Evolutionary conservation across 2,797 vertebrate species (phyloP), one percentile per base, ranked within the genome.

Genomic region (Sebastes taczanowskii): DNA sequence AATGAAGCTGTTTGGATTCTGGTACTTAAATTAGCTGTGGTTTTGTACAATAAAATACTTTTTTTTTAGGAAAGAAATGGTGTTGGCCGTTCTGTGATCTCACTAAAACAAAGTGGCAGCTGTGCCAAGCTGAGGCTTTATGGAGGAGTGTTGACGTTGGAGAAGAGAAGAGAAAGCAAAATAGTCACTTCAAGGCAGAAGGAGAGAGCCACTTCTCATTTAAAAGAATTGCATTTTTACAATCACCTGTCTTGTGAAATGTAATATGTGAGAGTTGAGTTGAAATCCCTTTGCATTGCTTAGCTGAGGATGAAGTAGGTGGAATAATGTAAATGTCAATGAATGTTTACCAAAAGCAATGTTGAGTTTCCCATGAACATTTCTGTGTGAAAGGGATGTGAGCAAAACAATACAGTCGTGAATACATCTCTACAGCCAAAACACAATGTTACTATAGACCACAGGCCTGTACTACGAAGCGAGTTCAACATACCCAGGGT

Each of bases 101-200:
- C 27, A 9, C n/a, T 11, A 14, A 70, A 85, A 75, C 66, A 63
- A 74, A 74, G 78, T 18, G 9, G n/a, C 69, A 80, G 82, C 49
- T 80, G 80, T 77, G 64, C 46, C 10, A 25, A 23, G 18, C 52
- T 10, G 27, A 62, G 46, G 8, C 49, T 73, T 66, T 70, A 60
- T 74, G 10, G 30, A 53, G 34, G 11, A 29, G 11, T 6, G 38
- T 4, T 29, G 7, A 29, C 18, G n/a, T 18, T 25, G 11, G 32
- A 34, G 25, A 29, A 18, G 14, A 59, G 25, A 59, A 27, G 42
- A 64, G 30, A 59, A 27, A 71, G n/a, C 20, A 42, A 65, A 77
- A 23, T 30, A 53, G 22, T 49, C 25, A 52, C 20, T 65, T 29
- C 29, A 20, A 63, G 34, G 53, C 61, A 23, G 29, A n/a, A 53